Percentiles rank a stretch among this genome's conserved stretches.
Conservation (phyloP, 2,113 vertebrate genomes). For the Atlantisia rogersi region DNA sequence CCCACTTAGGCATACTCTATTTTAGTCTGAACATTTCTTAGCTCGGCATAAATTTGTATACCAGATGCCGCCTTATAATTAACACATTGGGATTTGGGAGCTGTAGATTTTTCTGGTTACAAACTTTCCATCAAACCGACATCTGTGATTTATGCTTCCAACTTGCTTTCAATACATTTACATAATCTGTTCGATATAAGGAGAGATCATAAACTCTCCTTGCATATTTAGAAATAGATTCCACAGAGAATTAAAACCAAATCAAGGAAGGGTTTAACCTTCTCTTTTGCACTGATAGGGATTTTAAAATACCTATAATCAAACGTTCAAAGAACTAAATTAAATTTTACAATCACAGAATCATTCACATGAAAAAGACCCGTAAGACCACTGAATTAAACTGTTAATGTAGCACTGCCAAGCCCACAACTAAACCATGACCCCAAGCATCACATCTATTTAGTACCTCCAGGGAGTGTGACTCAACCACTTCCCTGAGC, state of each 20-base stretch:
- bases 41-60: constrained; percentile 81
- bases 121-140: constrained; percentile 80
- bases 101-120: constrained; percentile 78
- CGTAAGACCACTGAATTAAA: background rate
- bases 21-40: constrained; percentile 77
- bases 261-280: constrained; percentile 52
- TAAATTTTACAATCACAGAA: background rate
- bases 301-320: constrained; percentile 21
- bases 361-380: background rate
- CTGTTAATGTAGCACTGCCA: background rate
- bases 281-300: constrained; percentile 26
- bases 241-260: constrained; percentile 64
- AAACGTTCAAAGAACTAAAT: constrained; percentile 5
- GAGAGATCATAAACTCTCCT: constrained; percentile 68
- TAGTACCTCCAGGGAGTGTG: background rate
- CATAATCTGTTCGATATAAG: constrained; percentile 79
- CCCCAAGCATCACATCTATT: background rate
- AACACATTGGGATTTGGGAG: constrained; percentile 79
- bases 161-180: constrained; percentile 80
- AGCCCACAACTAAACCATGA: background rate
- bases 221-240: constrained; percentile 64
- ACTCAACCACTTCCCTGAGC: background rate
- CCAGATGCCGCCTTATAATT: constrained; percentile 82
- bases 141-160: constrained; percentile 83
- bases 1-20: constrained; percentile 69